Conservation (phyloP, 2,797 vertebrate species). For the Platalea minor region DNA sequence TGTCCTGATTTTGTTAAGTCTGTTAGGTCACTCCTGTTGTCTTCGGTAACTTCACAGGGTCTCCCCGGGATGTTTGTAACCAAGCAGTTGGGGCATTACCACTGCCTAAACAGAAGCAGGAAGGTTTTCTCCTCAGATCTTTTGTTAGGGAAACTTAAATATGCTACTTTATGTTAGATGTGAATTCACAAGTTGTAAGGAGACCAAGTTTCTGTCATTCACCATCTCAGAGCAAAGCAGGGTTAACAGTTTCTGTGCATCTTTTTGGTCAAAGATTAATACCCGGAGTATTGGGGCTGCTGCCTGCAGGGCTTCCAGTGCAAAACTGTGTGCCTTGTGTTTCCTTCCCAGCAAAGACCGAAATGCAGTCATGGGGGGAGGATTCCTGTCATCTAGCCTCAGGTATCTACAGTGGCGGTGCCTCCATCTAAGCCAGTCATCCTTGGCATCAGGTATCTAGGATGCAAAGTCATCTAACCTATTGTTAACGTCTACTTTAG, state of each 20-base stretch:
- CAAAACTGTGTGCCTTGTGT: background rate
- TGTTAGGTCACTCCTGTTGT: background rate
- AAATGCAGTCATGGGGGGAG: background rate
- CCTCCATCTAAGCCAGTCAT: background rate
- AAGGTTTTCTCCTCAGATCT: background rate
- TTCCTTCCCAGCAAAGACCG: background rate
- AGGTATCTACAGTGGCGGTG: accelerated
- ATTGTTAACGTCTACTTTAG: background rate
- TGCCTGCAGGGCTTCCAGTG: background rate
- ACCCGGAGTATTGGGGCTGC: background rate
- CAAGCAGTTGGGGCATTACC: background rate
- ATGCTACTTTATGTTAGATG: background rate
- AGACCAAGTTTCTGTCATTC: background rate
- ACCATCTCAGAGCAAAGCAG: background rate
- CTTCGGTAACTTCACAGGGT: background rate
- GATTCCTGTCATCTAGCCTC: background rate
- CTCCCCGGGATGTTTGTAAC: background rate
- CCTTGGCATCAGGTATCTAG: background rate
- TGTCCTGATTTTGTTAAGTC: background rate
- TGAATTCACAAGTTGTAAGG: background rate
- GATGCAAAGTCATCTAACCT: background rate
- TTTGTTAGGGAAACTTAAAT: background rate
- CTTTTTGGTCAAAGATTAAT: background rate
- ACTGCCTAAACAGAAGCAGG: background rate
- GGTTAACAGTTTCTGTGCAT: background rate